Conservation (phyloP, 2,797 vertebrate genomes). For the Myotis findleyi region DNA sequence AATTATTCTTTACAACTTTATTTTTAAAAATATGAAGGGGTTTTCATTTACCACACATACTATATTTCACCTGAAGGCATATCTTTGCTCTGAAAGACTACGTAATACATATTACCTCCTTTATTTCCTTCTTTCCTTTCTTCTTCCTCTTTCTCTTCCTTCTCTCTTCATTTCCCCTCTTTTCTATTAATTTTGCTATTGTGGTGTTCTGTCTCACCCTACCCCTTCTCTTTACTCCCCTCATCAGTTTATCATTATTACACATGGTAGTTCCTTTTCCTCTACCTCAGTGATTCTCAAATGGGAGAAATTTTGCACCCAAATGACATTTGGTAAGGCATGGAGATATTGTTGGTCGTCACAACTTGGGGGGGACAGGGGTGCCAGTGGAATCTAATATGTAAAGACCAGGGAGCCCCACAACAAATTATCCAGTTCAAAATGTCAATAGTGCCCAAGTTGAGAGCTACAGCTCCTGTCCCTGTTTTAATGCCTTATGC, state of each 20-base stretch:
- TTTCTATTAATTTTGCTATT: not conserved
- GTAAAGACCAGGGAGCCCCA: not conserved
- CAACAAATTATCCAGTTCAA: not conserved
- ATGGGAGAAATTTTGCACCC: not conserved
- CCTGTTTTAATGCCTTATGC: fast-evolving
- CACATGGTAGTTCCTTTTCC: not conserved
- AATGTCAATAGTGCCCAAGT: not conserved
- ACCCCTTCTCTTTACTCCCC: not conserved
- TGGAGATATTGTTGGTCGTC: not conserved
- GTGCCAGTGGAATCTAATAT: not conserved
- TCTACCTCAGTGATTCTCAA: not conserved
- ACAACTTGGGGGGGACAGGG: fast-evolving
- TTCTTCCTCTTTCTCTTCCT: not conserved
- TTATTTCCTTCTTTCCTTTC: not conserved
- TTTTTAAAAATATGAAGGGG: not conserved
- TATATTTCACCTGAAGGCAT: not conserved
- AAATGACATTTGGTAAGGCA: not conserved
- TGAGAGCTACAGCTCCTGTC: not conserved
- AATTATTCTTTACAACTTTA: not conserved
- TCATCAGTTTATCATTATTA: not conserved
- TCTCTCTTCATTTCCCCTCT: not conserved
- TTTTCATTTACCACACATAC: not conserved
- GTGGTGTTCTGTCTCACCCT: fast-evolving
- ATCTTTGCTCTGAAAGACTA: not conserved
- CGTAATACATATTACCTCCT: not conserved